A percentile compares a stretch with the other conserved stretches of the same genome.
Conservation (phyloP, 2,888 invertebrate species). For the Drosophila nigricruria region DNA sequence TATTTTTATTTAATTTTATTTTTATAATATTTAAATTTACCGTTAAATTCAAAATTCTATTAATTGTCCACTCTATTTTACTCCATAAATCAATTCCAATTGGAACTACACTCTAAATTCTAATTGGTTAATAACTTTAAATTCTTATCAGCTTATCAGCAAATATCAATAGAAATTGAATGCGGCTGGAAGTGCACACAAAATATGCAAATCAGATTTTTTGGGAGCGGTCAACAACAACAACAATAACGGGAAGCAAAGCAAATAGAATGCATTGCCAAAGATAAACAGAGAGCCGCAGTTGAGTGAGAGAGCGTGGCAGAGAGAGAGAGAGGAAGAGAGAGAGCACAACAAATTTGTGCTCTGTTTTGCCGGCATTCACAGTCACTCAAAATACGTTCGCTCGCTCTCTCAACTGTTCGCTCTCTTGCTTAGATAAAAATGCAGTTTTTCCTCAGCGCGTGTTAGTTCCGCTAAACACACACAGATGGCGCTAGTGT, state of each 20-base stretch:
- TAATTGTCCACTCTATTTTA: not conserved
- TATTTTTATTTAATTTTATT: not conserved
- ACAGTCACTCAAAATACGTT: not conserved
- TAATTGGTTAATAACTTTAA: not conserved
- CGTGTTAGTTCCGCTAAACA: conserved; percentile 45
- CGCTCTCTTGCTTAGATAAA: conserved; percentile 39
- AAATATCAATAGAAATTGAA: conserved; percentile 30
- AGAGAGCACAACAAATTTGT: not conserved
- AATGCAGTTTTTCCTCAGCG: conserved; percentile 43
- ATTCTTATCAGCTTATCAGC: conserved; percentile 49
- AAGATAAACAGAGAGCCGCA: conserved; percentile 72
- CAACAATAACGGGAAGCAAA: conserved; percentile 25
- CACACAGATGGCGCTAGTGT: conserved; percentile 63
- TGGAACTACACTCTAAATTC: not conserved
- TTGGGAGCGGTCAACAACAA: conserved; percentile 69
- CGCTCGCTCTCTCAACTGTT: not conserved
- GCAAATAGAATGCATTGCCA: conserved; percentile 43
- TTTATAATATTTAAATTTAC: not conserved
- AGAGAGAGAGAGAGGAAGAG: not conserved
- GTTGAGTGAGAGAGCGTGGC: not conserved
- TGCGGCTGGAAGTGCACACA: conserved; percentile 30
- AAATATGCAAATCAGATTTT: conserved; percentile 59
- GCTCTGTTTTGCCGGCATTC: conserved; percentile 63
- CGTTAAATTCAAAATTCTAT: not conserved
- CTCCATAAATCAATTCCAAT: not conserved